Conservation (phyloP, 1,140 invertebrate genomes). For the Philaenus spumarius region DNA sequence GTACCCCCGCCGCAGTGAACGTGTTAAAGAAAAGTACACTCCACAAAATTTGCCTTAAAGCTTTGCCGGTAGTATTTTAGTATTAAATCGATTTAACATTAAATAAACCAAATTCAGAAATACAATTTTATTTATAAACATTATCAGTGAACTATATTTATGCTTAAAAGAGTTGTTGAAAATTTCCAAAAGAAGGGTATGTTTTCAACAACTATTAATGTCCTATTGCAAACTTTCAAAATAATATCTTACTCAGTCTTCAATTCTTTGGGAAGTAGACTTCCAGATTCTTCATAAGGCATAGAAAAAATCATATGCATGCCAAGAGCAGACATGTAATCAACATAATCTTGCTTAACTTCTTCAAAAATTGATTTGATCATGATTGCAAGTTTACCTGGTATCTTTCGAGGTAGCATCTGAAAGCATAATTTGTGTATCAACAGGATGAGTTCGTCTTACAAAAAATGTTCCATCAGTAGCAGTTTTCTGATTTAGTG, state of each 20-base stretch:
- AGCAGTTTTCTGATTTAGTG: too few species aligned
- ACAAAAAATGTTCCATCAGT: too few species aligned
- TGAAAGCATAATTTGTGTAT: too few species aligned
- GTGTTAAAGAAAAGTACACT: too few species aligned
- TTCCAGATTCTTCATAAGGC: not conserved
- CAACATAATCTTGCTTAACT: not conserved
- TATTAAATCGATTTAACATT: too few species aligned
- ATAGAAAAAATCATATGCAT: not conserved
- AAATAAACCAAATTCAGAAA: too few species aligned
- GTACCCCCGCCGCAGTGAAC: too few species aligned
- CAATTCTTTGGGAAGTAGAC: not conserved
- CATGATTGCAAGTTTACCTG: not conserved
- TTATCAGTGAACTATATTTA: not conserved
- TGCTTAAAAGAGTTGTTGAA: not conserved
- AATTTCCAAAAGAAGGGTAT: not conserved
- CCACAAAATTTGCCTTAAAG: too few species aligned
- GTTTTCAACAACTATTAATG: not conserved
- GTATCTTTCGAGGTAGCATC: conserved; percentile 3
- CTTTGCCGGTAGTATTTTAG: too few species aligned
- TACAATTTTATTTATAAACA: not conserved
- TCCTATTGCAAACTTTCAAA: not conserved
- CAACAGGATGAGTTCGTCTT: too few species aligned
- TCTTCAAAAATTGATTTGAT: not conserved
- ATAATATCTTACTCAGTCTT: conserved; percentile 4
- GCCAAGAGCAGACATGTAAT: not conserved